These are phyloP conservation scores for Apoda limacodes DNA, from an alignment of 2,888 invertebrate genomes.

Conservation along the genomic window DNA sequence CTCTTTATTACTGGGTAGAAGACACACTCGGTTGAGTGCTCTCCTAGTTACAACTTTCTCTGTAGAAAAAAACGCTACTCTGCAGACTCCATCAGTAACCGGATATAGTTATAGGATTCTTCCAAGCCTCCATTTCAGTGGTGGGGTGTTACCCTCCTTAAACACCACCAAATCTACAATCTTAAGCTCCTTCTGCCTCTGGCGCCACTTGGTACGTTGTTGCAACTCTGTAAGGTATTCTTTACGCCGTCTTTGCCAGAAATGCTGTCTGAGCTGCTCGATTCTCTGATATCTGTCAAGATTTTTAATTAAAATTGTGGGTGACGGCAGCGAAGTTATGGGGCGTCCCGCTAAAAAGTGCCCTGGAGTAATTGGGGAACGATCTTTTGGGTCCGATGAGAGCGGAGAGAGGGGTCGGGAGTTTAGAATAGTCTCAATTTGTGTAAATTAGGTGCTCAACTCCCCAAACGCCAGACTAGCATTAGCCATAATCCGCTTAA, in stretches of 20 bases:
- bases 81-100: conserved; percentile 6
- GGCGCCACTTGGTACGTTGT: too few species aligned
- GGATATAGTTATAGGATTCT: conserved; percentile 5
- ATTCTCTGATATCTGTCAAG: too few species aligned
- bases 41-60: too few species aligned
- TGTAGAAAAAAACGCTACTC: conserved; percentile 11
- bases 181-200: too few species aligned
- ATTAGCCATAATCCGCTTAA: too few species aligned
- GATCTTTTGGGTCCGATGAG: too few species aligned
- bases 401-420: conserved; percentile 16
- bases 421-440: conserved; percentile 19
- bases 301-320: too few species aligned
- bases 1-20: too few species aligned
- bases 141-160: conserved; percentile 12
- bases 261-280: too few species aligned
- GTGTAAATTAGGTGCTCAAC: conserved; percentile 14
- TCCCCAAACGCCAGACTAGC: conserved; percentile 16
- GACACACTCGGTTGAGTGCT: too few species aligned
- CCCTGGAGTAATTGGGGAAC: conserved; percentile 16
- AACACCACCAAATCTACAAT: conserved; percentile 6
- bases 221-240: too few species aligned
- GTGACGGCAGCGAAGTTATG: conserved; percentile 12
- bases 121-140: conserved; percentile 12
- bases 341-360: conserved; percentile 17
- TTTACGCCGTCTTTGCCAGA: too few species aligned